phyloP scores from a whole-genome alignment of 2,888 invertebrate genomes.

The Cheilosia urbana region DNA sequence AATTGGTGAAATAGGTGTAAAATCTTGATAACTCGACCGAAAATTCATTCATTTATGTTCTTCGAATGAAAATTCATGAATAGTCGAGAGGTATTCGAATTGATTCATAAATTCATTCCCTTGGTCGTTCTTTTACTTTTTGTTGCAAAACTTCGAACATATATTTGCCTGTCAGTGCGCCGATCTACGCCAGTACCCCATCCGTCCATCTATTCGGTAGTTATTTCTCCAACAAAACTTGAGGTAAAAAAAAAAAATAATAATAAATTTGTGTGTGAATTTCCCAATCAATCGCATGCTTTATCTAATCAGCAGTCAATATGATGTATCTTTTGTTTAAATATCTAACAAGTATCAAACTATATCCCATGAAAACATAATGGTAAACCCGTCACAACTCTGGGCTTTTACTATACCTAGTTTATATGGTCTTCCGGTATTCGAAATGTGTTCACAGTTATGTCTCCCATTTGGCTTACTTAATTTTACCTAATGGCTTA shows the following conservation, averaged over 20 bases:
- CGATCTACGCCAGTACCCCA: no score
- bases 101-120: no score
- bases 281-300: background rate
- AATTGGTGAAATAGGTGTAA: no score
- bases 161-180: no score
- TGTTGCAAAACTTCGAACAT: no score
- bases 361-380: slow-evolving; percentile 14
- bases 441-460: slow-evolving; percentile 23
- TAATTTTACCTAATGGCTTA: slow-evolving; percentile 32
- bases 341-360: slow-evolving; percentile 4
- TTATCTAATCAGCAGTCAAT: slow-evolving; percentile 19
- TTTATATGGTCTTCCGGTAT: slow-evolving; percentile 1
- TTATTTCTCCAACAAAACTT: no score
- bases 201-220: no score
- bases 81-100: no score
- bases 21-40: no score
- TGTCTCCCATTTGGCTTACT: slow-evolving; percentile 3
- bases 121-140: no score
- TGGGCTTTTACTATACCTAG: background rate
- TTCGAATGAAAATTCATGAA: no score
- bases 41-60: no score
- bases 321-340: background rate
- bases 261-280: background rate
- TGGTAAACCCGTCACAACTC: background rate
- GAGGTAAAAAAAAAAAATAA: background rate